Evolutionary conservation across 2,113 vertebrate genomes (phyloP).

Genomic region (Leucopternis melanops): DNA sequence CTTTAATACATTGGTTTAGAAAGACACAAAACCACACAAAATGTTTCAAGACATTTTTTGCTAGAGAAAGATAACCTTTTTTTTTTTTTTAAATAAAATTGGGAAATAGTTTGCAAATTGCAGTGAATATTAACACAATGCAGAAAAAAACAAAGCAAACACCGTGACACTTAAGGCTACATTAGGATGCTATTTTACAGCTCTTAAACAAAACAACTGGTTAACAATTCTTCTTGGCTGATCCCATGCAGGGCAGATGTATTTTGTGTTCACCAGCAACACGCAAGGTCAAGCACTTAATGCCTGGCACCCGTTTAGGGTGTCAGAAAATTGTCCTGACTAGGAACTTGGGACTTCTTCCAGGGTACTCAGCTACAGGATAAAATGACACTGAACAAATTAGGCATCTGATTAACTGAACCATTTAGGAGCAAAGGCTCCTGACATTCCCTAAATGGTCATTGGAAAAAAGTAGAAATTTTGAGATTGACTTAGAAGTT

Average conservation of each 20-base stretch:
- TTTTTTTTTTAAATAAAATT: not conserved
- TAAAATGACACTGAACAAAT: not conserved
- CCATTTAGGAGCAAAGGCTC: not conserved
- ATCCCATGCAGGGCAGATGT: not conserved
- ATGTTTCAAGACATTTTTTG: not conserved
- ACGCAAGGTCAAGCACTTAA: not conserved
- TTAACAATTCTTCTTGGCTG: not conserved
- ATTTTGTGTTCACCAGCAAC: not conserved
- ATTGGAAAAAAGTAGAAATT: not conserved
- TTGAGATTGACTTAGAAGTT: not conserved
- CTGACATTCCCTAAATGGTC: not conserved
- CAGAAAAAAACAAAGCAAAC: not conserved
- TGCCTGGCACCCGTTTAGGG: not conserved
- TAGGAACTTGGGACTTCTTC: not conserved
- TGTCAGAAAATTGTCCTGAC: not conserved
- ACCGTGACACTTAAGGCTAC: not conserved
- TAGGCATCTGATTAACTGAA: not conserved
- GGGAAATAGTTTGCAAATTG: not conserved
- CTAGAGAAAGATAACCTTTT: not conserved
- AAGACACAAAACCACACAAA: not conserved
- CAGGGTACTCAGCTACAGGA: not conserved
- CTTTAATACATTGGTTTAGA: not conserved
- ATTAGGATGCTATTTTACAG: not conserved
- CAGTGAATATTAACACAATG: not conserved
- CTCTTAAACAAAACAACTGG: not conserved